phyloP scores from a whole-genome alignment of 53 echinoderm and acorn worm species.

The Patiria pectinifera region DNA sequence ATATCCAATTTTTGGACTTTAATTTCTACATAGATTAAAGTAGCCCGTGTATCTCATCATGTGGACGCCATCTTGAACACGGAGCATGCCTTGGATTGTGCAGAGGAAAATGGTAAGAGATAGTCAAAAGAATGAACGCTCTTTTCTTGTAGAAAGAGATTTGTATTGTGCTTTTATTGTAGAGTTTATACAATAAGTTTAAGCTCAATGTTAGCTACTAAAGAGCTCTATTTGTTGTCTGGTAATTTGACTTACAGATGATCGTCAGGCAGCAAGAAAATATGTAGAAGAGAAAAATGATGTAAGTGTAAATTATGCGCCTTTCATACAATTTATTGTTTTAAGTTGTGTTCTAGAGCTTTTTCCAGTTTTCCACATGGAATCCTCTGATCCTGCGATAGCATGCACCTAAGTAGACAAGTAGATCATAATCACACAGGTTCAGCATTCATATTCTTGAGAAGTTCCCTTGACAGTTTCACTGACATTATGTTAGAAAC shows the following conservation, averaged over 20 bases:
- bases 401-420: too few relatives aligned
- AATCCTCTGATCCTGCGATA: too few relatives aligned
- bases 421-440: too few relatives aligned
- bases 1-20: not conserved
- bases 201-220: not conserved
- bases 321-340: not conserved
- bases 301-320: not conserved
- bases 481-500: too few relatives aligned
- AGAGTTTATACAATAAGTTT: not conserved
- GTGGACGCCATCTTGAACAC: slow-evolving; percentile 73
- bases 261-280: slow-evolving; percentile 38
- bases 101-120: slow-evolving; percentile 55
- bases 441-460: too few relatives aligned
- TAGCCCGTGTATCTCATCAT: slow-evolving; percentile 60
- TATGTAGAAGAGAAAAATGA: slow-evolving; percentile 22
- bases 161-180: too few relatives aligned
- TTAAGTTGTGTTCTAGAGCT: too few relatives aligned
- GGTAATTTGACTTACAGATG: slow-evolving; percentile 21
- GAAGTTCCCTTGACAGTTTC: too few relatives aligned
- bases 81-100: slow-evolving; percentile 63
- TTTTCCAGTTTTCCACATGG: too few relatives aligned
- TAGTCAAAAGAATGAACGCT: not conserved
- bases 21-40: slow-evolving; percentile 48
- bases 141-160: not conserved
- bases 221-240: not conserved